Evolutionary conservation across 1,140 invertebrate genomes (phyloP), one percentile per base, ranked within the genome.

Genomic region (Sinella curviseta): DNA sequence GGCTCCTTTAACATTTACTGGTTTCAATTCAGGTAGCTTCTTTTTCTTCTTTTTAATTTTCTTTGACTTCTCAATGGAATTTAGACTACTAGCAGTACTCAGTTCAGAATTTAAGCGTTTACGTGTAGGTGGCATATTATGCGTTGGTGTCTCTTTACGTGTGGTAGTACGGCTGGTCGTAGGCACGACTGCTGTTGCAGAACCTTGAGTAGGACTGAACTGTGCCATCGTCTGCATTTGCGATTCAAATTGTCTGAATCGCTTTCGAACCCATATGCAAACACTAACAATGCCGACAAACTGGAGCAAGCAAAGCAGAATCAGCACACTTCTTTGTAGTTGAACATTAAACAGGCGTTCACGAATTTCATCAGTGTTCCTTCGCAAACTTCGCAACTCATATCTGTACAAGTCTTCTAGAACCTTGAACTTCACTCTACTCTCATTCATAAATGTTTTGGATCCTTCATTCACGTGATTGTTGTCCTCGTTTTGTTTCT

Each of bases 401-500:
- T 31, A 70, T 60, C 75, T 55, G 26, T 70, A 60, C 8, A 77
- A 33, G 1, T 78, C 65, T 81, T 84, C 81, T n/a, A 84, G 31
- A 28, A 57, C 54, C 35, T 76, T 81, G 16, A 30, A 67, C 31
- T 80, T 81, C 8, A 55, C 48, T 4, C 70, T 3, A 8, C 80
- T 80, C 17, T 82, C 80, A 76, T 84, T 82, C 20, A 82, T 28
- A 70, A 30, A 74, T 28, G 74, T 78, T 73, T 78, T 79, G 3
- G 78, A 74, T 0, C 28, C 17, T 55, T 84, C 80, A 65, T 57
- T 76, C 0, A 79, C 12, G n/a, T 54, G 16, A 31, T 74, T 26
- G 2, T 79, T 77, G 12, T 98, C 96, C 86, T 99, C 97, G 35
- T 97, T 95, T 88, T 99, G 97, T 80, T 95, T 95, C 83, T 97